Evolutionary conservation across 1,140 invertebrate species (phyloP).

Genomic region (Lucilia cuprina): DNA sequence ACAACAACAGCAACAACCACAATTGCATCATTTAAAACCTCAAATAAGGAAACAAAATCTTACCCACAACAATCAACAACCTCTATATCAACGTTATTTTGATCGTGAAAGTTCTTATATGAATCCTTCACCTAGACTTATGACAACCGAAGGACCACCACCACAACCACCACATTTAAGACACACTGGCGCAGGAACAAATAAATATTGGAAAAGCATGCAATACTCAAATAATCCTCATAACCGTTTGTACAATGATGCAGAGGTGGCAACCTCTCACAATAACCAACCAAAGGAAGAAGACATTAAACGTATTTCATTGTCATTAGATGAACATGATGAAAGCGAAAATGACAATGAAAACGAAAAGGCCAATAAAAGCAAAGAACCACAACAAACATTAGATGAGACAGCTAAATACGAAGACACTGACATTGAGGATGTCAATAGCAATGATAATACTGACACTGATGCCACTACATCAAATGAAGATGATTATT

Average conservation of each 20-base stretch:
- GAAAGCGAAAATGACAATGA: not conserved
- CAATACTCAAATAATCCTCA: not conserved
- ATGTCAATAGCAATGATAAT: not conserved
- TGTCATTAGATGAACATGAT: not conserved
- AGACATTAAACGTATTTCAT: constrained; percentile 19
- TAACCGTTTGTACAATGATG: not conserved
- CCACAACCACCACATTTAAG: not conserved
- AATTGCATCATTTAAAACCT: constrained; percentile 1
- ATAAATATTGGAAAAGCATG: too few species aligned
- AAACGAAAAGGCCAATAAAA: not conserved
- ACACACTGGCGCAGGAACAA: not conserved
- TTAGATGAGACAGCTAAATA: not conserved
- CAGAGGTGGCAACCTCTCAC: not conserved
- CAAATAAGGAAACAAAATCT: not conserved
- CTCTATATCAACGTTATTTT: constrained; percentile 22
- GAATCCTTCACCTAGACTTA: not conserved
- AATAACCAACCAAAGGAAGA: not conserved
- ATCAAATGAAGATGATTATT: constrained; percentile 27
- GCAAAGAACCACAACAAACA: not conserved
- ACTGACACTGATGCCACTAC: not conserved
- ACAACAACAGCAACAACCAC: not conserved
- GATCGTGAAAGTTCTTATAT: constrained; percentile 28
- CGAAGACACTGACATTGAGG: not conserved
- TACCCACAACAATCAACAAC: not conserved
- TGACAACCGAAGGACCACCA: constrained; percentile 18